A percentile compares a stretch with the other conserved stretches of the same genome.
Evolutionary conservation across 2,113 vertebrate genomes (phyloP).

Genomic region (Sciurus niger): DNA sequence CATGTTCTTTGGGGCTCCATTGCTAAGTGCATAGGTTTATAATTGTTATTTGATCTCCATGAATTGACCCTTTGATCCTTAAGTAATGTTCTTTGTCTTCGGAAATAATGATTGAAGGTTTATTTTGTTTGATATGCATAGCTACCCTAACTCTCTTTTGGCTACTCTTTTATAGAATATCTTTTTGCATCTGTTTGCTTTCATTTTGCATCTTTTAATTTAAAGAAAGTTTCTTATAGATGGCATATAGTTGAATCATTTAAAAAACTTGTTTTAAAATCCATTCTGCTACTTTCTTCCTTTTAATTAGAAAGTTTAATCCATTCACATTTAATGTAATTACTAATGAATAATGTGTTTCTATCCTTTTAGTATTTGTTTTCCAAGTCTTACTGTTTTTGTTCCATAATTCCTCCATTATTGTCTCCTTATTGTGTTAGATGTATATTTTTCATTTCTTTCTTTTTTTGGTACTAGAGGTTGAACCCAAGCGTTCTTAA

Average conservation of each 20-base stretch:
- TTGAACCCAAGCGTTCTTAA: not conserved
- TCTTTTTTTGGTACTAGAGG: not conserved
- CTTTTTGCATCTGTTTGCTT: not conserved
- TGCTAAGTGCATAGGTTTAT: not conserved
- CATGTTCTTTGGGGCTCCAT: not conserved
- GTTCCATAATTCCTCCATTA: too few relatives aligned
- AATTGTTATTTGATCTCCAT: not conserved
- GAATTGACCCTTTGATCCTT: not conserved
- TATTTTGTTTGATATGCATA: not conserved
- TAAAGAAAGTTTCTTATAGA: not conserved
- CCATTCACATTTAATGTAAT: too few relatives aligned
- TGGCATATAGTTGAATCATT: not conserved
- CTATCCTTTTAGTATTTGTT: too few relatives aligned
- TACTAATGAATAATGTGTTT: too few relatives aligned
- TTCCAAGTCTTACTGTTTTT: not conserved
- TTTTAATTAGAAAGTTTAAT: too few relatives aligned
- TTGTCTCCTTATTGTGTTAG: too few relatives aligned
- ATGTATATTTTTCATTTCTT: too few relatives aligned
- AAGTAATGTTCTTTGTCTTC: not conserved
- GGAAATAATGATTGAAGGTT: not conserved
- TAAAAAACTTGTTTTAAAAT: not conserved
- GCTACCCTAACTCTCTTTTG: too few relatives aligned
- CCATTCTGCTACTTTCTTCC: not conserved
- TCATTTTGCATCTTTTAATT: not conserved
- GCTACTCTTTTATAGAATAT: not conserved